A percentile compares a stretch with the other conserved stretches of the same genome.
These are phyloP conservation scores for Poeciliopsis prolifica DNA, from an alignment of 2,113 vertebrate species.

Conservation along the genomic window DNA sequence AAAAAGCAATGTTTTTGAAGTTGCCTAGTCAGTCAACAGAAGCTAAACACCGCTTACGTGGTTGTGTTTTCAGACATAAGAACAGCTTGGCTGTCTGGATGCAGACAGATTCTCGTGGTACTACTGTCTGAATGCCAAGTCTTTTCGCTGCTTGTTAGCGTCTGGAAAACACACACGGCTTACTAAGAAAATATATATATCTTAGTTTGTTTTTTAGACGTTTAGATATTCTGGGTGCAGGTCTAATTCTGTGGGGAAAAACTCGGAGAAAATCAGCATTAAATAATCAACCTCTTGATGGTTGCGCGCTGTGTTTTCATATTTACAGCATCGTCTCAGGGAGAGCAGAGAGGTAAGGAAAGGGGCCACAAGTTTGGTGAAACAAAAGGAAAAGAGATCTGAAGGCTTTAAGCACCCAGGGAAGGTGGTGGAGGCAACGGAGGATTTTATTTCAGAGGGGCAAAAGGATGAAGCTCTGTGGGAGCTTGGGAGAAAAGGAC, in stretches of 20 bases:
- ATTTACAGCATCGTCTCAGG: slow-evolving; percentile 71
- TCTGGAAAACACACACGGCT: not conserved
- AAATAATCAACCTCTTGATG: slow-evolving; percentile 78
- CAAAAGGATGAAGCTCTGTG: slow-evolving; percentile 17
- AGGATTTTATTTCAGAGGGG: not conserved
- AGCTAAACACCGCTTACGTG: slow-evolving; percentile 19
- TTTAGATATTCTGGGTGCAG: slow-evolving; percentile 68
- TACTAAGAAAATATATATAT: slow-evolving; percentile 4
- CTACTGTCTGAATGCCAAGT: too few relatives aligned
- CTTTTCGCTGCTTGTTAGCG: not conserved
- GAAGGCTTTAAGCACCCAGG: not conserved
- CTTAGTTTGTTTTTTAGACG: slow-evolving; percentile 50
- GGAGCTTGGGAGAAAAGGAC: slow-evolving; percentile 28
- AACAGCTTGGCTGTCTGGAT: not conserved
- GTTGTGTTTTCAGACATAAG: not conserved
- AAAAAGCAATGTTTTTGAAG: slow-evolving; percentile 24
- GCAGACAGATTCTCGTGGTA: too few relatives aligned
- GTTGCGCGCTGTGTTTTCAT: slow-evolving; percentile 78
- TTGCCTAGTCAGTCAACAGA: slow-evolving; percentile 14
- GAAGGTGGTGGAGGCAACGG: slow-evolving; percentile 20
- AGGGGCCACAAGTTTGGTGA: slow-evolving; percentile 13
- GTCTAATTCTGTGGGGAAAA: slow-evolving; percentile 38
- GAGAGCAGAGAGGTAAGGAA: slow-evolving; percentile 49
- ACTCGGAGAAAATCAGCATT: slow-evolving; percentile 69
- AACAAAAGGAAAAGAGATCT: not conserved